Evolutionary conservation across 2,888 invertebrate genomes (phyloP), one percentile per base, ranked within the genome.

Genomic region (Rhogogaster chlorosoma): DNA sequence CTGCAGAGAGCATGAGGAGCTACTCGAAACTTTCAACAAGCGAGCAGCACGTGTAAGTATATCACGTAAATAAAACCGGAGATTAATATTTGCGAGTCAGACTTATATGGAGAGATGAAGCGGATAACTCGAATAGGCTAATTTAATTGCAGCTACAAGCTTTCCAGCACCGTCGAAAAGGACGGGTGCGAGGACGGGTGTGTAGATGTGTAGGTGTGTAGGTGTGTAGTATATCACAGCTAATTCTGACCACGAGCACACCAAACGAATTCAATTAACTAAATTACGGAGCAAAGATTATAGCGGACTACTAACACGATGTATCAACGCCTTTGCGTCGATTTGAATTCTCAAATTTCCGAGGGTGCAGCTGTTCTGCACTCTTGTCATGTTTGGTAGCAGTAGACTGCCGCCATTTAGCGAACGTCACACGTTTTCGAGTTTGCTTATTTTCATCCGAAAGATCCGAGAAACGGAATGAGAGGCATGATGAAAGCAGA

Each of bases 301-400:
- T n/a, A 77, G 7, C 38, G 22, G 22, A 73, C 42, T 22, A 42
- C 73, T 38, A 77, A 77, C 77, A n/a, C 29, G 53, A 49, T 77
- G 18, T 77, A 45, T 75, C 45, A 75, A 45, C 75, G 26, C 45
- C 75, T 75, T 75, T 75, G 75, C 42, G 32, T 70, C 70, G 7
- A 29, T 77, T 53, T 53, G 22, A 73, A 38, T 73, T 42, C 73
- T 73, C 7, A 18, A 26, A 6, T 67, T 67, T 67, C 67, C 6
- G 10, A 26, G 38, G 29, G 18, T 45, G 77, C 77, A 77, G 77
- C 77, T 77, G 77, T 77, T 77, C 53, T 77, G 49, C 26, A 77
- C 29, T 77, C 45, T 49, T 49, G 26, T 77, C 77, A 73, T 73
- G 71, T 77, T 77, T 32, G 49, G 29, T 42, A 26, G 15, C 18